A percentile compares a stretch with the other conserved stretches of the same genome.
phyloP scores from a whole-genome alignment of 2,888 invertebrate genomes.

The Axea sp. region DNA sequence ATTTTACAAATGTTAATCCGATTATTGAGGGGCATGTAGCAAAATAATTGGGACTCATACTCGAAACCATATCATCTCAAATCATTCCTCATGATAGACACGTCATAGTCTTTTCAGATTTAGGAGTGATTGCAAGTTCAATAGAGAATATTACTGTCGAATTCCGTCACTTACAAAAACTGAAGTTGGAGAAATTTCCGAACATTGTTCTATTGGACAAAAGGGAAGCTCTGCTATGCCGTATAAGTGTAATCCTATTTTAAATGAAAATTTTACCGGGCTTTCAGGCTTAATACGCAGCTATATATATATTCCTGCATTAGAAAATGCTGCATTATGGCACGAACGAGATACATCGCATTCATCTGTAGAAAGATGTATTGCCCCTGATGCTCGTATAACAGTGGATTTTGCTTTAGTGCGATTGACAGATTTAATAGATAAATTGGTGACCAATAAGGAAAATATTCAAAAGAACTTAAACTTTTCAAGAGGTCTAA shows the following conservation, averaged over 20 bases:
- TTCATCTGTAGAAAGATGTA: constrained; percentile 28
- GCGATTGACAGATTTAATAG: constrained; percentile 31
- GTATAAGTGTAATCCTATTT: constrained; percentile 36
- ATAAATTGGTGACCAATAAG: constrained; percentile 32
- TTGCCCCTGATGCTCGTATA: constrained; percentile 31
- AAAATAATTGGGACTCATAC: constrained; percentile 25
- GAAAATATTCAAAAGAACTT: constrained; percentile 31
- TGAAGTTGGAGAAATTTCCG: constrained; percentile 24
- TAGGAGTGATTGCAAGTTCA: constrained; percentile 32
- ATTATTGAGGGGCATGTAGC: constrained; percentile 29
- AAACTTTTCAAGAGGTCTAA: constrained; percentile 25
- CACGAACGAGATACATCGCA: constrained; percentile 30
- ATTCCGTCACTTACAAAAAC: constrained; percentile 28
- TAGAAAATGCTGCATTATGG: constrained; percentile 31
- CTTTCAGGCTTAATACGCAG: constrained; percentile 39
- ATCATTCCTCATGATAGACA: constrained; percentile 33
- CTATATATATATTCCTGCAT: constrained; percentile 26
- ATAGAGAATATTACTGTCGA: constrained; percentile 27
- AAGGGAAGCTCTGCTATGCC: constrained; percentile 35
- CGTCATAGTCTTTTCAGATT: constrained; percentile 24
- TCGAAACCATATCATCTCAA: constrained; percentile 29
- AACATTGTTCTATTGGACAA: constrained; percentile 23
- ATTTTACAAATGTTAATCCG: constrained; percentile 31
- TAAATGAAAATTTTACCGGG: constrained; percentile 35
- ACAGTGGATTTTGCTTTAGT: constrained; percentile 33